Percentiles rank a stretch among this genome's conserved stretches.
Evolutionary conservation across 2,888 invertebrate species (phyloP).

Genomic region (Athrips mouffetella): DNA sequence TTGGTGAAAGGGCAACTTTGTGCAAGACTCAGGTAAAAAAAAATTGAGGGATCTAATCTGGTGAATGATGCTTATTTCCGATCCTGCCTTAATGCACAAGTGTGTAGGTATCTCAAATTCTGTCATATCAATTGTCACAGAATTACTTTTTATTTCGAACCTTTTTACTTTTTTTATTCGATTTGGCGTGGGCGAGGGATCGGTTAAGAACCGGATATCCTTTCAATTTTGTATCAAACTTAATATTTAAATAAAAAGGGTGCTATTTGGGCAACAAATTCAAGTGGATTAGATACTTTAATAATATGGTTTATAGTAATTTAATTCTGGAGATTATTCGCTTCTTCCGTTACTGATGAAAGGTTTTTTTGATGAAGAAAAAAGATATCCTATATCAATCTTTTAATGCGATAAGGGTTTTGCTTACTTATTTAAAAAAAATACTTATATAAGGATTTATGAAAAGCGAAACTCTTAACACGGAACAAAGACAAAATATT

Average conservation of each 20-base stretch:
- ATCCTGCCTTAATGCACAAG: constrained; percentile 32
- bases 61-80: constrained; percentile 52
- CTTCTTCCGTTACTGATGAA: neutral
- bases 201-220: constrained; percentile 65
- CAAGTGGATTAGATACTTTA: constrained; percentile 13
- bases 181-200: constrained; percentile 61
- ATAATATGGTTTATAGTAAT: constrained; percentile 7
- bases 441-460: neutral
- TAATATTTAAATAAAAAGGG: constrained; percentile 13
- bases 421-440: neutral
- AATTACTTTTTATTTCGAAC: neutral
- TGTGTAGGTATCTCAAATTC: constrained; percentile 45
- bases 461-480: neutral
- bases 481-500: neutral
- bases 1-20: constrained; percentile 29
- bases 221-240: constrained; percentile 46
- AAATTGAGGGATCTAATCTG: constrained; percentile 24
- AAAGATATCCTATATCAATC: neutral
- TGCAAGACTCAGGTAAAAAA: constrained; percentile 39
- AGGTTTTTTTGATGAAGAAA: neutral
- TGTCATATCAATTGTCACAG: constrained; percentile 36
- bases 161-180: neutral
- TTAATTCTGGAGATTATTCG: constrained; percentile 1
- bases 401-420: neutral
- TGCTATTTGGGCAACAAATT: constrained; percentile 2